phyloP scores from a whole-genome alignment of 2,888 invertebrate species.

The Spilarctia lutea region DNA sequence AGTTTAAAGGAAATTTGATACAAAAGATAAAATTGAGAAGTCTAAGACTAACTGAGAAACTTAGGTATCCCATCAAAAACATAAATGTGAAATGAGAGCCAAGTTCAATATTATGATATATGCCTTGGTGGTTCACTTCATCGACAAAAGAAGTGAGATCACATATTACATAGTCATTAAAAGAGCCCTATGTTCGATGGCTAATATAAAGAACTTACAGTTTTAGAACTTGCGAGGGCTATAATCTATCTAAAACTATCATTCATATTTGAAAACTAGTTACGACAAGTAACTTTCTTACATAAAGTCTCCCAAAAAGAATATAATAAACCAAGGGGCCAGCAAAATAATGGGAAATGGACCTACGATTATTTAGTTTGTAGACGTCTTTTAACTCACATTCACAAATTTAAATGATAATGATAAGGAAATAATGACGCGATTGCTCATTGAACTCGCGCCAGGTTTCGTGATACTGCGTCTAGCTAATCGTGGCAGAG shows the following conservation, averaged over 20 bases:
- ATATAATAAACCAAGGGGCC: neutral
- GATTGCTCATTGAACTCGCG: neutral
- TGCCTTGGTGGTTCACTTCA: no score
- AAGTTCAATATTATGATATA: no score
- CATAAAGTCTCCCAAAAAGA: neutral
- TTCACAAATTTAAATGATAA: neutral
- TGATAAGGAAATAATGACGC: neutral
- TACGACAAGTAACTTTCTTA: neutral
- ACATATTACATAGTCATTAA: no score
- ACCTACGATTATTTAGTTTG: neutral
- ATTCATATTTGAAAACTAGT: no score
- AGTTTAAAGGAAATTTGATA: neutral
- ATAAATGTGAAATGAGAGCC: no score
- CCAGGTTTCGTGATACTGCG: neutral
- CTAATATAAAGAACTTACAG: no score
- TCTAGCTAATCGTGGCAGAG: neutral
- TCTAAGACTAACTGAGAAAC: neutral
- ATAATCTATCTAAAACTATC: no score
- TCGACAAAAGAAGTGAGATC: no score
- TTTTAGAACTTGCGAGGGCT: no score
- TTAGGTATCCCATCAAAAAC: no score
- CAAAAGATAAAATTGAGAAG: neutral
- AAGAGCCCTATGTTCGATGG: no score
- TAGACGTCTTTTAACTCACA: neutral
- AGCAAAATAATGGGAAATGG: neutral